Percentiles rank a stretch among this genome's conserved stretches.
Conservation (phyloP, 2,888 invertebrate species). For the Netelia virgata region DNA sequence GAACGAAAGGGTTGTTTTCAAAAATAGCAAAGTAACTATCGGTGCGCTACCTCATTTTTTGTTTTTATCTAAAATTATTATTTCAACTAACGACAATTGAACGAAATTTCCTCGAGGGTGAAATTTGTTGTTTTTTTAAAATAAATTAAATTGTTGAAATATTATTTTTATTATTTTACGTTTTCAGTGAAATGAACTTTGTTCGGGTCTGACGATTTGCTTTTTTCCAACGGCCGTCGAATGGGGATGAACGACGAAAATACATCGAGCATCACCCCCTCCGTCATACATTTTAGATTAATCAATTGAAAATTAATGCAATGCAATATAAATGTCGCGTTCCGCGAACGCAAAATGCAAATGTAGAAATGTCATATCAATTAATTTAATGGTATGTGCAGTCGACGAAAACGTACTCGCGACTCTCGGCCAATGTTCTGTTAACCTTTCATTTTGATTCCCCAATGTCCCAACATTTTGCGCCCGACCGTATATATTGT, state of each 20-base stretch:
- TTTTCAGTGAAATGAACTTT: background rate
- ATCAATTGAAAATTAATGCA: conserved; percentile 42
- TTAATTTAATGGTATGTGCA: conserved; percentile 8
- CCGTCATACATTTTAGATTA: conserved; percentile 5
- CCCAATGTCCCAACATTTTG: conserved; percentile 37
- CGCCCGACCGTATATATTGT: conserved; percentile 35
- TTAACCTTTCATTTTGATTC: conserved; percentile 36
- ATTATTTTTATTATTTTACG: background rate
- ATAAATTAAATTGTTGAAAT: no score
- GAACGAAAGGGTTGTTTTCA: no score
- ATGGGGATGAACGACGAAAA: background rate
- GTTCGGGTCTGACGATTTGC: no score
- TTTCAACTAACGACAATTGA: no score
- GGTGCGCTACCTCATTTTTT: no score
- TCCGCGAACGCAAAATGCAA: background rate
- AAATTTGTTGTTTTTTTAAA: no score
- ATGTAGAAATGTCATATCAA: conserved; percentile 10
- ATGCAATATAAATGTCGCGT: background rate
- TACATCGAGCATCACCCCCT: background rate
- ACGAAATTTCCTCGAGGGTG: no score
- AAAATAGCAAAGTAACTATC: no score
- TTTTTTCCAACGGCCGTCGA: background rate
- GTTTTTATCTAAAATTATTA: no score
- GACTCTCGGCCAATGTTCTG: conserved; percentile 19
- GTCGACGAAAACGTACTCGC: background rate